Evolutionary conservation across 2,888 invertebrate genomes (phyloP), one percentile per base, ranked within the genome.

Genomic region (Patella caerulea): DNA sequence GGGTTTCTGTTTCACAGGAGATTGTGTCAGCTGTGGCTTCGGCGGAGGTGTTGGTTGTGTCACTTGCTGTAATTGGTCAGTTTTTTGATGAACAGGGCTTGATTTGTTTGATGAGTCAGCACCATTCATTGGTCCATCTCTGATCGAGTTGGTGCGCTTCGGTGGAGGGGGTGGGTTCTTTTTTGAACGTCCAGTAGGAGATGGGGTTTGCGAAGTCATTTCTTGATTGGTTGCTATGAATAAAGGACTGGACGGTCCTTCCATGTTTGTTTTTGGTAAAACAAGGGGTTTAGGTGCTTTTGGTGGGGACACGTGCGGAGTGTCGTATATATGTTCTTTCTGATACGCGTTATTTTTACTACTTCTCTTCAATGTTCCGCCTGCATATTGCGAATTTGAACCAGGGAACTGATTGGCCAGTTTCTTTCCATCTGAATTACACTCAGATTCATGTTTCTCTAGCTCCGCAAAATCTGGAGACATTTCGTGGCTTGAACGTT

Each of bases 81-180:
- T 65, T 65, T 65, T 65, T 24, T 65, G 19, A 65, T 65, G 65
- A 65, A 65, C 65, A 65, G 65, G 65, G 24, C 65, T 65, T 19
- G 52, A 15, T 24, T 34, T 54, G 45, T 75, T 72, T 14, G 77
- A 24, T 4, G 54, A 54, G 24, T 76, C 71, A 15, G 71, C 75
- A 24, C 77, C 78, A 59, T 56, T 73, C 52, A 77, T 76, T 59
- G 83, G 72, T 34, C 56, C 76, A 54, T 86, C 86, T 79, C 89
- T 90, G 69, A 92, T 91, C 19, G 92, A 92, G 83, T 92, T 89
- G 19, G 91, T 92, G 65, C 93, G 88, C 84, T 93, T 92, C 3
- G 93, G 93, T 11, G 93, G 93, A 3, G 93, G 92, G n/a, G 93
- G 93, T 12, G 92, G 92, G 2, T 91, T 91, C 29, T 89, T 87